Evolutionary conservation across 1,140 invertebrate genomes (phyloP).

Genomic region (Drosophila ironensis): DNA sequence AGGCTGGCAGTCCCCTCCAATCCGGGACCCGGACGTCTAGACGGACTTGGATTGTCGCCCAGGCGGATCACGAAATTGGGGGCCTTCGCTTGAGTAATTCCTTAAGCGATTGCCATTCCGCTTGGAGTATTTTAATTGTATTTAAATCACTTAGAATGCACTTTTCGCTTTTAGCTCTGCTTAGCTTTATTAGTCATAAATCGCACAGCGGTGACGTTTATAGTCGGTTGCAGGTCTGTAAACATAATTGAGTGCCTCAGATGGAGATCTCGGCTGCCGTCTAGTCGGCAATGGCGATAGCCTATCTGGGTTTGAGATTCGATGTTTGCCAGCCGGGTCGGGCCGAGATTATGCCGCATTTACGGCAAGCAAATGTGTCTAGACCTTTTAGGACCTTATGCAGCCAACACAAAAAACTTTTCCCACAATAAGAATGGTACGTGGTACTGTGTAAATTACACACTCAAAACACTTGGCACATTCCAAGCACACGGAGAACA

Average conservation of each 20-base stretch:
- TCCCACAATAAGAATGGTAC: not conserved
- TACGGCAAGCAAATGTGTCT: not conserved
- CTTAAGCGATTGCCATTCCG: slow-evolving; percentile 11
- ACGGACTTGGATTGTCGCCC: slow-evolving; percentile 38
- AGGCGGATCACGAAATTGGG: slow-evolving; percentile 50
- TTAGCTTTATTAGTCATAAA: slow-evolving; percentile 31
- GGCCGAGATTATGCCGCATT: not conserved
- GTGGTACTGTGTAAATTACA: not conserved
- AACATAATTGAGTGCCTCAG: slow-evolving; percentile 34
- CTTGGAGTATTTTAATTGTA: slow-evolving; percentile 56
- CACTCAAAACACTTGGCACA: not conserved
- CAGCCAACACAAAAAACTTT: not conserved
- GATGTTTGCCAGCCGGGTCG: slow-evolving; percentile 6
- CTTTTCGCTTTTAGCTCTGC: slow-evolving; percentile 12
- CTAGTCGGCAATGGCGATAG: slow-evolving; percentile 19
- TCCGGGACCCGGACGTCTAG: no score
- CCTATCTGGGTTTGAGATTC: slow-evolving; percentile 20
- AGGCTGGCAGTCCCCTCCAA: no score
- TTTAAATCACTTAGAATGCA: slow-evolving; percentile 73
- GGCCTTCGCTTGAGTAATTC: slow-evolving; percentile 47
- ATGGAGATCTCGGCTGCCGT: slow-evolving; percentile 21
- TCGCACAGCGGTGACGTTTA: slow-evolving; percentile 16
- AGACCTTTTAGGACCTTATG: not conserved
- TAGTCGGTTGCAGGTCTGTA: slow-evolving; percentile 1
- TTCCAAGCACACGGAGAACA: slow-evolving; percentile 6